A percentile compares a stretch with the other conserved stretches of the same genome.
phyloP scores from a whole-genome alignment of 2,113 vertebrate genomes.

The Tauraco erythrolophus region DNA sequence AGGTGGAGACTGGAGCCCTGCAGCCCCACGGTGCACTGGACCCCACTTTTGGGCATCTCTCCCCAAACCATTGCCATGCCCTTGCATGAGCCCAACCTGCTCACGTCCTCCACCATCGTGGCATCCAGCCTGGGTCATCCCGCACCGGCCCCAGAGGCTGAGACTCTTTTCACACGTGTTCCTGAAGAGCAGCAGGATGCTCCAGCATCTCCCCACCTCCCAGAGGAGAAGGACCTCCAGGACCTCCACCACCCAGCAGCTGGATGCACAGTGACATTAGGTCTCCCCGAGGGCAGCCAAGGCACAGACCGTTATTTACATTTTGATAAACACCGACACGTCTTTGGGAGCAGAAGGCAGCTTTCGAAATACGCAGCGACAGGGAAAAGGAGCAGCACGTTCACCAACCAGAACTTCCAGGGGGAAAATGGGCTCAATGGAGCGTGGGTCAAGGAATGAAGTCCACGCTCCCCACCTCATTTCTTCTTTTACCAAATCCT shows the following conservation, averaged over 20 bases:
- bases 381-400: accelerated
- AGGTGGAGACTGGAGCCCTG: neutral
- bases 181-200: neutral
- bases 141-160: neutral
- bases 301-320: neutral
- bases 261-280: neutral
- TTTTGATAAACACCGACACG: neutral
- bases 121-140: neutral
- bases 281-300: neutral
- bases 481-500: neutral
- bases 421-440: accelerated
- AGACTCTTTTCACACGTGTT: neutral
- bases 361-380: neutral
- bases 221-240: accelerated
- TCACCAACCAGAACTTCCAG: neutral
- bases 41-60: neutral
- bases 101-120: neutral
- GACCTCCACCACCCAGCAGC: neutral
- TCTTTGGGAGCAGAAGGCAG: neutral
- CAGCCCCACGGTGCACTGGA: neutral
- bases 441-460: neutral
- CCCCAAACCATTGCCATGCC: neutral
- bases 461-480: accelerated
- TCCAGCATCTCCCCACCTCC: neutral
- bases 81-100: neutral